phyloP scores from a whole-genome alignment of 1,140 invertebrate genomes.

The Saxidomus purpurata region DNA sequence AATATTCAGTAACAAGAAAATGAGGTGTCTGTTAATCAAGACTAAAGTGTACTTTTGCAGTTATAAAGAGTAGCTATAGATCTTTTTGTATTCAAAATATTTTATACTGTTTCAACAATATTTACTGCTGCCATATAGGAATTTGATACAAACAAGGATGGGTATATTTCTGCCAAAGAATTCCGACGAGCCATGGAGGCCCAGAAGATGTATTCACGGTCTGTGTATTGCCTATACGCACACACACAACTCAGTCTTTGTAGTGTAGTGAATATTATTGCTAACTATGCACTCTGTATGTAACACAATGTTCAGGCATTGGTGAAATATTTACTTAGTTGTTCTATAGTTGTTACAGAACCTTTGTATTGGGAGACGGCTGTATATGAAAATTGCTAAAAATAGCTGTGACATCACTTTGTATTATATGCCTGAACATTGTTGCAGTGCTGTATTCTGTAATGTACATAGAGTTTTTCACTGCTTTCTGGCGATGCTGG shows the following conservation, averaged over 20 bases:
- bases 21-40: too few species aligned
- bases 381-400: neutral
- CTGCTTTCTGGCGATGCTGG: neutral
- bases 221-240: neutral
- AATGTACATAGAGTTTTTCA: neutral
- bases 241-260: neutral
- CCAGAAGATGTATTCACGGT: constrained; percentile 99
- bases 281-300: neutral
- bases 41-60: too few species aligned
- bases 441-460: neutral
- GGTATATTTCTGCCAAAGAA: constrained; percentile 99
- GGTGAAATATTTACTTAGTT: neutral
- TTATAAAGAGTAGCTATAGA: too few species aligned
- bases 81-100: too few species aligned
- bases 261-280: constrained; percentile 12
- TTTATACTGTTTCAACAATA: constrained; percentile 17
- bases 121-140: constrained; percentile 89
- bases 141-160: constrained; percentile 98
- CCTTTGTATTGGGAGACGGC: neutral
- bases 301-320: constrained; percentile 3
- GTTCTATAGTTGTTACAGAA: neutral
- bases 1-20: too few species aligned
- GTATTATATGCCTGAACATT: neutral
- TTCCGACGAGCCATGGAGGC: constrained; percentile 99
- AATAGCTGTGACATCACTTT: neutral